phyloP scores from a whole-genome alignment of 2,797 vertebrate species.

The Huso huso region DNA sequence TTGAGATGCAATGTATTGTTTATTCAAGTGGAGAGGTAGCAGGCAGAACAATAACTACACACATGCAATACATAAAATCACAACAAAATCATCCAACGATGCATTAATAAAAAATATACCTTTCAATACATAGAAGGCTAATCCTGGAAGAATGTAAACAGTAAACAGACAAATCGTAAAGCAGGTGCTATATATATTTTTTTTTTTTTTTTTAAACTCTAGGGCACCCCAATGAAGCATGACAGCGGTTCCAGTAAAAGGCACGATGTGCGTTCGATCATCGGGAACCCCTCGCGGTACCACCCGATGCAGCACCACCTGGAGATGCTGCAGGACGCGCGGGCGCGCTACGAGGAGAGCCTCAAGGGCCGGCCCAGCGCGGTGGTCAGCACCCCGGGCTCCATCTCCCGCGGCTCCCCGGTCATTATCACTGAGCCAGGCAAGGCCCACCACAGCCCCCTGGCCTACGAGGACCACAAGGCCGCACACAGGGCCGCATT shows the following conservation, averaged over 20 bases:
- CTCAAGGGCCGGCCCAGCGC: constrained; percentile 77
- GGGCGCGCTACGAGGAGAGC: constrained; percentile 79
- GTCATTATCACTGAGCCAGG: constrained; percentile 78
- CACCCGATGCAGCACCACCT: constrained; percentile 65
- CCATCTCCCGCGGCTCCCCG: constrained; percentile 79
- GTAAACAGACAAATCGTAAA: too few species aligned
- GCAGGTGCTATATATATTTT: too few species aligned
- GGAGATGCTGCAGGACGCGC: constrained; percentile 74
- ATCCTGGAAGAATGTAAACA: too few species aligned
- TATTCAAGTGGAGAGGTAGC: too few species aligned
- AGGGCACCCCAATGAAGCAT: constrained; percentile 87
- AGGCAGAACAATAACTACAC: too few species aligned
- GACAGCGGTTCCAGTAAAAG: constrained; percentile 75
- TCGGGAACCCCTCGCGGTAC: constrained; percentile 79
- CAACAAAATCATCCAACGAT: too few species aligned
- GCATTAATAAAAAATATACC: too few species aligned
- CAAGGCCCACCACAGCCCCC: constrained; percentile 83
- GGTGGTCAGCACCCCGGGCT: constrained; percentile 66
- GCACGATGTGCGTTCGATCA: constrained; percentile 91
- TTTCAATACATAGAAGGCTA: too few species aligned
- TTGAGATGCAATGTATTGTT: too few species aligned
- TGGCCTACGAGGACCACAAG: constrained; percentile 78
- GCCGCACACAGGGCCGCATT: constrained; percentile 57
- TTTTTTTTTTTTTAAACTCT: too few species aligned
- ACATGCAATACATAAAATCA: too few species aligned